Conservation (phyloP, 2,797 vertebrate species). For the Spinibarbus caldwelli region DNA sequence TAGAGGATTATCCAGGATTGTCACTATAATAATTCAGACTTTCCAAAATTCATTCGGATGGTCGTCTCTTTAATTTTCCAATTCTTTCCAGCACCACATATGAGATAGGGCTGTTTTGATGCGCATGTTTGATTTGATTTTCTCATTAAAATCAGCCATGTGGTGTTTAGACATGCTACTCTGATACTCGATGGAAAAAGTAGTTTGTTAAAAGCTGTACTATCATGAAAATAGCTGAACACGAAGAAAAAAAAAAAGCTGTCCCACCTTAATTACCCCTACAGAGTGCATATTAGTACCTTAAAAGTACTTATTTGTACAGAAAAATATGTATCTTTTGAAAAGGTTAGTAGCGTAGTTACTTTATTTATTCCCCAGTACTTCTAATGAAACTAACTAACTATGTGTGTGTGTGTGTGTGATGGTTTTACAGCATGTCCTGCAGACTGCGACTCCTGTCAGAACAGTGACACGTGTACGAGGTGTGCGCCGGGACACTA, state of each 20-base stretch:
- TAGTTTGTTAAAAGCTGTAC: background rate
- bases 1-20: too few species aligned
- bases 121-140: background rate
- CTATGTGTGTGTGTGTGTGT: constrained; percentile 24
- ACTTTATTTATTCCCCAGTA: background rate
- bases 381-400: background rate
- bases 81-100: background rate
- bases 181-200: background rate
- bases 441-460: constrained; percentile 92
- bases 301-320: too few species aligned
- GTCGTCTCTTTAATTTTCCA: background rate
- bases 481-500: constrained; percentile 91
- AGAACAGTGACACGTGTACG: constrained; percentile 90
- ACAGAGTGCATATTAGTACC: background rate
- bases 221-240: background rate
- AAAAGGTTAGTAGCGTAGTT: background rate
- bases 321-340: too few species aligned
- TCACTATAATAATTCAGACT: background rate
- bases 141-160: background rate
- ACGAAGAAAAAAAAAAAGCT: background rate
- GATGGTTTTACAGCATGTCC: constrained; percentile 86
- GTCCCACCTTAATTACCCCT: background rate
- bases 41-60: background rate
- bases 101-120: background rate
- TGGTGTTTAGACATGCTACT: background rate